Conservation (phyloP, 2,888 invertebrate genomes). For the Cantharis rufa region DNA sequence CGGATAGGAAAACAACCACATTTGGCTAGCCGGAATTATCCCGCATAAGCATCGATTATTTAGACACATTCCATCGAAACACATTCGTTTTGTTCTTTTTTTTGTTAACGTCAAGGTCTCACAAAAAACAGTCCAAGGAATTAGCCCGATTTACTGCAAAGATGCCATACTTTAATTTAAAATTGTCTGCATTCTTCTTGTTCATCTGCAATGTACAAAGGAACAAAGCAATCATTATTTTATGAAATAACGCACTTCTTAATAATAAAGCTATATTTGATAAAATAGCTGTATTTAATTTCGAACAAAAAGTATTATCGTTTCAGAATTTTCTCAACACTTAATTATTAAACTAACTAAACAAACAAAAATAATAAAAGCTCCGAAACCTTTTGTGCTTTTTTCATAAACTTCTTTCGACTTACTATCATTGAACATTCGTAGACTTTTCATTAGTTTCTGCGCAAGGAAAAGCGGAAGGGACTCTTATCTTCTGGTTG, state of each 20-base stretch:
- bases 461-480: conserved; percentile 4
- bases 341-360: background rate
- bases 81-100: too few species aligned
- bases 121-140: background rate
- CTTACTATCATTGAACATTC: background rate
- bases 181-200: background rate
- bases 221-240: background rate
- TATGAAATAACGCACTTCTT: background rate
- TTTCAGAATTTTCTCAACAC: background rate
- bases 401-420: background rate
- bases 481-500: conserved; percentile 3
- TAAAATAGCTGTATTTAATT: background rate
- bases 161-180: background rate
- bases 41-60: background rate
- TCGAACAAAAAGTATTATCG: background rate
- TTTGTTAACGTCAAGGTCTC: background rate
- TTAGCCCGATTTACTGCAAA: background rate
- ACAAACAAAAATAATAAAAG: background rate
- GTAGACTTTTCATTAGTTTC: background rate
- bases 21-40: background rate
- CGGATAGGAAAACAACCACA: background rate
- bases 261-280: background rate
- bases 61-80: background rate
- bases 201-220: background rate
- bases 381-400: background rate